A percentile compares a stretch with the other conserved stretches of the same genome.
These are phyloP conservation scores for Chaenodraco wilsoni DNA, from an alignment of 2,797 vertebrate species.

Conservation along the genomic window DNA sequence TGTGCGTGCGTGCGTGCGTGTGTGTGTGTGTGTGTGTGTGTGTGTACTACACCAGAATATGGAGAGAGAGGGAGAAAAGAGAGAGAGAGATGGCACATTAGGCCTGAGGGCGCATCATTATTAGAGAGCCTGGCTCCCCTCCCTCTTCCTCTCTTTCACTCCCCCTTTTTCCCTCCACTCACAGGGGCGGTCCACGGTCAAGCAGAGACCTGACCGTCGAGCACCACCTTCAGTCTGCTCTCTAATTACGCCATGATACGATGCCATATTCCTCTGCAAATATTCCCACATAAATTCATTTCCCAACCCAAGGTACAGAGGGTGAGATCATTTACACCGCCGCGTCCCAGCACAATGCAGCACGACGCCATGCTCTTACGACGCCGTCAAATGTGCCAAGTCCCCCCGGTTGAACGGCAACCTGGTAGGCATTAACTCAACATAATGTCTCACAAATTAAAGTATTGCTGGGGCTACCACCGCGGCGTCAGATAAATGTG, in stretches of 20 bases:
- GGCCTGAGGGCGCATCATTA: conserved; percentile 83
- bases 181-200: conserved; percentile 60
- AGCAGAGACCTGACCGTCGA: conserved; percentile 11
- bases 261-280: conserved; percentile 75
- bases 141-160: conserved; percentile 15
- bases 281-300: conserved; percentile 80
- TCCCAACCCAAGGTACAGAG: conserved; percentile 66
- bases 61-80: conserved; percentile 37
- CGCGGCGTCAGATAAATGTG: conserved; percentile 78
- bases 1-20: conserved; percentile 1
- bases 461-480: conserved; percentile 78
- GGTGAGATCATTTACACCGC: conserved; percentile 76
- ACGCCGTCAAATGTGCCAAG: conserved; percentile 61
- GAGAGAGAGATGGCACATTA: conserved; percentile 70
- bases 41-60: conserved; percentile 29
- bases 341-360: conserved; percentile 63
- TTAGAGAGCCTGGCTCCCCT: conserved; percentile 71
- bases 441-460: conserved; percentile 85
- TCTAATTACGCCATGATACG: conserved; percentile 75
- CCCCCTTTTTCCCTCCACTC: conserved; percentile 54
- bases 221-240: conserved; percentile 42
- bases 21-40: conserved; percentile 25
- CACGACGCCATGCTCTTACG: conserved; percentile 35
- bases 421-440: conserved; percentile 84
- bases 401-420: conserved; percentile 74